Evolutionary conservation across 2,113 vertebrate species (phyloP), one percentile per base, ranked within the genome.

Genomic region (Chionodraco myersi): DNA sequence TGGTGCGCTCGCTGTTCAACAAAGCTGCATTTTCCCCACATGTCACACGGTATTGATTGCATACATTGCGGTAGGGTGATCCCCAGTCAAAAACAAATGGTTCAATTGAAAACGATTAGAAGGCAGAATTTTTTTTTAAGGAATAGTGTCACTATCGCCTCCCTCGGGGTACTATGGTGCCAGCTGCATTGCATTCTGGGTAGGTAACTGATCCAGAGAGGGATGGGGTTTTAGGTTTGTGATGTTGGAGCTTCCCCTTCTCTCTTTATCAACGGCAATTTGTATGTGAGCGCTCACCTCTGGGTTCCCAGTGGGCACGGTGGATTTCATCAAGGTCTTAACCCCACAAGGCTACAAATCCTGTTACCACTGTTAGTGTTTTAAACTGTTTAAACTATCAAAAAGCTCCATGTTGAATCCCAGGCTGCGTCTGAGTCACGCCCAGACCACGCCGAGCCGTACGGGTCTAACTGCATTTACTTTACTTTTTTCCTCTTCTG

Each of bases 291-390:
- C 18, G 26, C 86, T 89, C 91, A 92, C 90, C 83, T 91, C 90
- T 82, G 54, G 58, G 44, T 74, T 91, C 84, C 92, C 92, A 72
- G 75, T 34, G 88, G 91, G 86, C 89, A 68, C 62, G 8, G 80
- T 30, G 92, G 89, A 92, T 91, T 92, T 94, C 88, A 94, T 91
- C 87, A 90, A 70, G 81, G 84, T 91, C 87, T 91, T 91, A 92
- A 89, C 91, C 89, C 89, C 90, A 79, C 90, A 89, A 90, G 88
- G 87, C 86, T 86, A 77, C 92, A 94, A 92, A 94, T 92, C 93
- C 93, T 75, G 86, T 92, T 93, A 92, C 89, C 85, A 89, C 89
- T 93, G 87, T 90, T 90, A 88, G 90, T 92, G 87, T 93, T 94
- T 94, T 89, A 93, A 93, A 90, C 69, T 79, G 72, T 91, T 91